phyloP scores from a whole-genome alignment of 2,797 vertebrate species.

The Tolypeutes matacus region DNA sequence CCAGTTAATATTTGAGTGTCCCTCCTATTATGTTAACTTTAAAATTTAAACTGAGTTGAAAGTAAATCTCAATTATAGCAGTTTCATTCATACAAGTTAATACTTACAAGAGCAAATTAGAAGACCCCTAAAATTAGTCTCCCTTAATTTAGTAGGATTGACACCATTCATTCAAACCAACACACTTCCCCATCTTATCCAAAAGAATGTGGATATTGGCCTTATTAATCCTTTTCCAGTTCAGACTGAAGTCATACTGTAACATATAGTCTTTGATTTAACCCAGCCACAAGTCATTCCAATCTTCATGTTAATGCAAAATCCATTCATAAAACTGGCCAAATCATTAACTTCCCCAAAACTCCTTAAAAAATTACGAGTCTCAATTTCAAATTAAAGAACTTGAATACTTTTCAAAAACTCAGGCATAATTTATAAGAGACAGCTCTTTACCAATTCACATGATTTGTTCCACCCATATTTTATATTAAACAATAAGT shows the following conservation, averaged over 20 bases:
- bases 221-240: conserved; percentile 54
- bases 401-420: conserved; percentile 58
- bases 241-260: conserved; percentile 46
- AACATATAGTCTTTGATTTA: conserved; percentile 70
- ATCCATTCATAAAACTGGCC: conserved; percentile 56
- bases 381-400: conserved; percentile 65
- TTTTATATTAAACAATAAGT: conserved; percentile 5
- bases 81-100: conserved; percentile 54
- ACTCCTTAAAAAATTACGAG: conserved; percentile 46
- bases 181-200: background rate
- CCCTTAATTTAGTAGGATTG: conserved; percentile 50
- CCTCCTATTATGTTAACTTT: conserved; percentile 46
- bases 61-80: conserved; percentile 41
- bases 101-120: conserved; percentile 59
- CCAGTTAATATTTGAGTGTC: conserved; percentile 44
- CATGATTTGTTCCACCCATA: background rate
- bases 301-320: conserved; percentile 65
- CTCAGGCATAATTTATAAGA: conserved; percentile 51
- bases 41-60: conserved; percentile 61
- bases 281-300: conserved; percentile 52
- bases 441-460: conserved; percentile 55
- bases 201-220: conserved; percentile 53
- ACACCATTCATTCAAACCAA: conserved; percentile 54
- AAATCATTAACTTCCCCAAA: conserved; percentile 61
- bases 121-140: conserved; percentile 63